Conservation (phyloP, 2,113 vertebrate species). For the Sclerurus mexicanus region DNA sequence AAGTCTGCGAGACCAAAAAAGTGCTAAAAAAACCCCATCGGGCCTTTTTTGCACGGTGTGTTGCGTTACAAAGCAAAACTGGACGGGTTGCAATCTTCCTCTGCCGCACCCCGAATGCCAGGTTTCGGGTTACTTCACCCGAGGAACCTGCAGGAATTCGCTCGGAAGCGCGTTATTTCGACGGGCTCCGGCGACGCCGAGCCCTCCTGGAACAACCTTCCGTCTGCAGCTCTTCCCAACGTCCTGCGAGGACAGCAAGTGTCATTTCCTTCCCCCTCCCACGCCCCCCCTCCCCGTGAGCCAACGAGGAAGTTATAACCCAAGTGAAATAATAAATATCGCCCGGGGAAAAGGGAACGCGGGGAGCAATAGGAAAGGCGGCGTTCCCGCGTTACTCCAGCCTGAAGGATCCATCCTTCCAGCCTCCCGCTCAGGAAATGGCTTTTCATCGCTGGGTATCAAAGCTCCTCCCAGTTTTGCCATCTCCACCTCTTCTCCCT, state of each 20-base stretch:
- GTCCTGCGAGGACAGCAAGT: neutral
- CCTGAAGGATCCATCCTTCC: neutral
- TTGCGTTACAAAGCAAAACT: neutral
- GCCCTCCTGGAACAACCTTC: neutral
- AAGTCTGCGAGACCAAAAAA: too few relatives aligned
- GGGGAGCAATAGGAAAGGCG: neutral
- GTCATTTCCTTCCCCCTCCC: conserved; percentile 9
- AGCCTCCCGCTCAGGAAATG: neutral
- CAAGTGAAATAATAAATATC: conserved; percentile 19
- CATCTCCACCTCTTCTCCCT: neutral
- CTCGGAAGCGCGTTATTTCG: neutral
- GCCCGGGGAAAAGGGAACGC: neutral
- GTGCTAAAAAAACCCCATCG: neutral
- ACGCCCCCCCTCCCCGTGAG: neutral
- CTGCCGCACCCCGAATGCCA: neutral
- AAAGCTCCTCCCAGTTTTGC: conserved; percentile 29
- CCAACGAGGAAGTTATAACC: neutral
- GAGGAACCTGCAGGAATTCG: neutral
- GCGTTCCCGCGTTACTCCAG: neutral
- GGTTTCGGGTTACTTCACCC: neutral
- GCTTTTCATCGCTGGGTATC: neutral
- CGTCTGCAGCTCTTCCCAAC: neutral
- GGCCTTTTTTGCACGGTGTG: neutral
- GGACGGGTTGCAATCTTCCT: conserved; percentile 30
- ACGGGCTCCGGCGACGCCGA: neutral